phyloP scores from a whole-genome alignment of 2,113 vertebrate genomes.

The Microcebus ravelobensis region DNA sequence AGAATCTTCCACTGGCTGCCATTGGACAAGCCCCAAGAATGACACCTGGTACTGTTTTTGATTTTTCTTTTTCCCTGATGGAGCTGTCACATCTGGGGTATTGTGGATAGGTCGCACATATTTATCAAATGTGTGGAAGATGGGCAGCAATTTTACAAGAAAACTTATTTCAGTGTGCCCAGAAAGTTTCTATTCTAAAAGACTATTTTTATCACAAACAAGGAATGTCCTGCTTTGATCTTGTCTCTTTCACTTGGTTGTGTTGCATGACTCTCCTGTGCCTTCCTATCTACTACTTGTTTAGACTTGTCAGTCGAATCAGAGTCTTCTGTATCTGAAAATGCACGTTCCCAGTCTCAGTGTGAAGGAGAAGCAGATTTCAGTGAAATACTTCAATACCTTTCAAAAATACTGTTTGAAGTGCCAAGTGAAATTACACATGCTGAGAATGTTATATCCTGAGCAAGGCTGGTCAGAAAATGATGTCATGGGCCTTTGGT shows the following conservation, averaged over 20 bases:
- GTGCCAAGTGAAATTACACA: background rate
- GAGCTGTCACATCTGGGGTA: background rate
- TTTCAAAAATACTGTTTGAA: constrained; percentile 45
- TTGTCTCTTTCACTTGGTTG: background rate
- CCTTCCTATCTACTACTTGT: background rate
- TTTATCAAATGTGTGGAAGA: constrained; percentile 33
- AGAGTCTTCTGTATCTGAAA: background rate
- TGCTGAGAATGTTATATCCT: background rate
- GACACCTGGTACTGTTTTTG: constrained; percentile 63
- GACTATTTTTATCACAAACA: background rate
- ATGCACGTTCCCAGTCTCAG: background rate
- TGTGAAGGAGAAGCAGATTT: constrained; percentile 33
- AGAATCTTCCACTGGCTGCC: constrained; percentile 18
- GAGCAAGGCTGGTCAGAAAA: background rate
- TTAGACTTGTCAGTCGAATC: background rate
- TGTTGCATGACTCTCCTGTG: background rate
- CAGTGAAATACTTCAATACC: background rate
- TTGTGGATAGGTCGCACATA: background rate
- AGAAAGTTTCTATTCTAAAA: background rate
- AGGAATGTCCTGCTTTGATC: background rate
- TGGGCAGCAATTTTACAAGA: background rate
- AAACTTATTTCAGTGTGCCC: background rate
- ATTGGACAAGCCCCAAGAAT: constrained; percentile 57
- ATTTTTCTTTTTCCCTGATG: constrained; percentile 42
- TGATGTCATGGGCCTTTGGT: background rate